phyloP scores from a whole-genome alignment of 2,888 invertebrate genomes.

The Morpho deidamia region DNA sequence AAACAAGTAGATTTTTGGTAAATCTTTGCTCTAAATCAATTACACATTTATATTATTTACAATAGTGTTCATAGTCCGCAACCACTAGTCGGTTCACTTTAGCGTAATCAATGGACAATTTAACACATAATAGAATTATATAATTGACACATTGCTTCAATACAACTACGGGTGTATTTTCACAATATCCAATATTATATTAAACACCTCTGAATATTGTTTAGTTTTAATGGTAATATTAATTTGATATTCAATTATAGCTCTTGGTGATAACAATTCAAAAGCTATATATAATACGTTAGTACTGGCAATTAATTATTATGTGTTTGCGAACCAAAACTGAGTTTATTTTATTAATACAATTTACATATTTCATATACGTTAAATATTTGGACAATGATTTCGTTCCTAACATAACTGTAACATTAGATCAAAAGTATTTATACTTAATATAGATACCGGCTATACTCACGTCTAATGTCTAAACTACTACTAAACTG shows the following conservation, averaged over 20 bases:
- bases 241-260: background rate
- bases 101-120: background rate
- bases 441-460: too few species aligned
- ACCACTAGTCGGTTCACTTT: background rate
- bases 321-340: background rate
- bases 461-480: too few species aligned
- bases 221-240: background rate
- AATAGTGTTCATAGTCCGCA: background rate
- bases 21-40: too few species aligned
- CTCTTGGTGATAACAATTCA: background rate
- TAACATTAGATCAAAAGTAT: background rate
- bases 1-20: background rate
- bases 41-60: too few species aligned
- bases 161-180: background rate
- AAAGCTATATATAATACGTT: background rate
- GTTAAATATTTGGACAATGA: background rate
- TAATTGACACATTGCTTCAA: background rate
- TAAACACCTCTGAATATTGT: background rate
- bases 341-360: background rate
- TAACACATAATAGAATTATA: background rate
- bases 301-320: background rate
- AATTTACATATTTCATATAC: background rate
- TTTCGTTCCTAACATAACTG: too few species aligned
- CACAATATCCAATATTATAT: background rate
- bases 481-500: too few species aligned